Evolutionary conservation across 2,113 vertebrate species (phyloP), one percentile per base, ranked within the genome.

Genomic region (Dicentrarchus labrax): DNA sequence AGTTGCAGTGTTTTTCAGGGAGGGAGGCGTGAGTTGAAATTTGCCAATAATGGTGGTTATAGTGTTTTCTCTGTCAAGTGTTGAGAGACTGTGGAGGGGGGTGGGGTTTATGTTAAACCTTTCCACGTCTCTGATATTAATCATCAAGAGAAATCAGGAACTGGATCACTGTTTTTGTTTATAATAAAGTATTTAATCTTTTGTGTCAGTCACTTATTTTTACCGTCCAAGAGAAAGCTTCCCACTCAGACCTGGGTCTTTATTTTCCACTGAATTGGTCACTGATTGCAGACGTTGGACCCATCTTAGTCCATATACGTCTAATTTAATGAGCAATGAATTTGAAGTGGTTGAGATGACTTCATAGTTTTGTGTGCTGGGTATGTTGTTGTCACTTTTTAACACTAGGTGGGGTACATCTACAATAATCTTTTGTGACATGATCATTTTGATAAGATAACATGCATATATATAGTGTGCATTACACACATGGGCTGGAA

Each of bases 171-270:
- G 47, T 75, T 83, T 87, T 84, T 88, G 60, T 90, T 91, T 81
- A 38, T 82, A 90, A 90, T 93, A 93, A 94, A 93, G 48, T 76
- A 74, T 82, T 93, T 56, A 24, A 80, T 60, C 60, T 57, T 64
- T 41, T 74, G 5, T 54, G 36, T 72, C 11, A 71, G 17, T 41
- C 1, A 3, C 3, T 54, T 1, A 0, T 43, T 76, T 77, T 15
- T 54, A 4, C 38, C 3, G 4, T 50, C 48, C 13, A 50, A 16
- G 48, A 5, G 13, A 17, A 50, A 50, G 50, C 17, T 30, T 30
- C 30, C 30, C 30, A 30, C 30, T 30, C 30, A 30, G 2, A 30
- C 4, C 30, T 30, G 30, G 30, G 4, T 30, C 30, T 3, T 30
- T 30, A 30, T 30, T 30, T 30, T 30, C 30, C 30, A 30, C 30